phyloP scores from a whole-genome alignment of 2,113 vertebrate species.

The Madoqua kirkii region DNA sequence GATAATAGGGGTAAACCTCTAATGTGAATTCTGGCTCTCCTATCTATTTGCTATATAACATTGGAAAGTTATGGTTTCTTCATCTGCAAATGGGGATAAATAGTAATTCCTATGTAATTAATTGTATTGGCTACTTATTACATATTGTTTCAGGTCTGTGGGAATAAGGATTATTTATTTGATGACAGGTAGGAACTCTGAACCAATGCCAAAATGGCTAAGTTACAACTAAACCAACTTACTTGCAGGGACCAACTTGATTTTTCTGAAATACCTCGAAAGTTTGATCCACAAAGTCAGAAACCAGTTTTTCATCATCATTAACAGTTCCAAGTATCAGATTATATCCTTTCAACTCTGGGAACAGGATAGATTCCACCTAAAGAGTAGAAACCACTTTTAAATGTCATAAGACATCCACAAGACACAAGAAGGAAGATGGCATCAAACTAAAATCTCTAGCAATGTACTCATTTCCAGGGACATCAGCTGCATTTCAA shows the following conservation, averaged over 20 bases:
- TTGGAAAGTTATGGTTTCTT: neutral
- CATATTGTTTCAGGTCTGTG: neutral
- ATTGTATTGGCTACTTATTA: neutral
- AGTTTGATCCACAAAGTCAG: slow-evolving; percentile 80
- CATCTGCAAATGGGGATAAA: neutral
- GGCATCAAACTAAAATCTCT: neutral
- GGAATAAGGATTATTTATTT: neutral
- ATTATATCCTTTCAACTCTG: slow-evolving; percentile 76
- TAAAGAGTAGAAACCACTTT: slow-evolving; percentile 64
- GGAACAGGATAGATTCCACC: slow-evolving; percentile 90
- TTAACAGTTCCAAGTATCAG: slow-evolving; percentile 82
- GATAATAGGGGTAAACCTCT: neutral
- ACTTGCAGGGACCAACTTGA: slow-evolving; percentile 88
- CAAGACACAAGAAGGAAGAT: neutral
- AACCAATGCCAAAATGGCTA: neutral
- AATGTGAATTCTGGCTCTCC: neutral
- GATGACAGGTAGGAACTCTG: neutral
- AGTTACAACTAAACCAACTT: slow-evolving; percentile 54
- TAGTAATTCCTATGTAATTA: neutral
- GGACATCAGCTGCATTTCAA: neutral
- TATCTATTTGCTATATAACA: neutral
- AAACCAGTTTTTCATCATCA: slow-evolving; percentile 84
- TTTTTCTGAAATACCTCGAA: slow-evolving; percentile 86
- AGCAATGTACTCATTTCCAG: neutral
- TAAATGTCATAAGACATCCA: neutral